Evolutionary conservation across 2,113 vertebrate species (phyloP), one percentile per base, ranked within the genome.

Genomic region (Prunella fulvescens): DNA sequence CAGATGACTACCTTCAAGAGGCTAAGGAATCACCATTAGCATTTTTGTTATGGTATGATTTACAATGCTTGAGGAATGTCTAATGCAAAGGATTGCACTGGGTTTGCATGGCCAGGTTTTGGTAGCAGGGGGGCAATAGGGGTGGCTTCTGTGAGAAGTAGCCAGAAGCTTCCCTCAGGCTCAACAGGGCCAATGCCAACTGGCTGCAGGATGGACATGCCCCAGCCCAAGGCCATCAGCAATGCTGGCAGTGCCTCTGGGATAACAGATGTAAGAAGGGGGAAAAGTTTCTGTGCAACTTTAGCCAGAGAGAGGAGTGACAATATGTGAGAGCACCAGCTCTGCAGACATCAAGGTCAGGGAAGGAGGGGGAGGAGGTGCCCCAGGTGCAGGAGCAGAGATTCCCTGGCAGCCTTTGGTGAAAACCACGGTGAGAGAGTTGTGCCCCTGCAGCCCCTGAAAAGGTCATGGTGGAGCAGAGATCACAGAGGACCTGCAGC

Each of bases 161-260:
- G 48, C 29, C 45, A 25, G 53, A 62, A 73, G 11, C 10, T 67
- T 79, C 26, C 6, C 45, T n/a, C 17, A 66, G 14, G 60, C 37
- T 51, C n/a, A 60, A 37, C 9, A 54, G 9, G 22, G n/a, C 22
- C 40, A 66, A 14, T 17, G 53, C 14, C 29, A 83, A n/a, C 7
- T 13, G 6, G 29, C 37, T 62, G 33, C 54, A 83, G 42, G 29
- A 40, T 0, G 0, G 61, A 42, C n/a, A 19, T 5, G 9, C 14
- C 6, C 12, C 10, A 12, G 16, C 25, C 48, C 28, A 62, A 69
- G 31, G 39, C 39, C 29, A 73, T 33, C 37, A 40, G 33, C 0
- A 0, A 51, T 1, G 2, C 33, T 0, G 0, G 29, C 6, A 37
- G 26, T 0, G 0, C 54, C 19, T 73, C 44, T 62, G 26, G 11